A percentile compares a stretch with the other conserved stretches of the same genome.
Evolutionary conservation across 2,113 vertebrate species (phyloP).

Genomic region (Sciurus niger): DNA sequence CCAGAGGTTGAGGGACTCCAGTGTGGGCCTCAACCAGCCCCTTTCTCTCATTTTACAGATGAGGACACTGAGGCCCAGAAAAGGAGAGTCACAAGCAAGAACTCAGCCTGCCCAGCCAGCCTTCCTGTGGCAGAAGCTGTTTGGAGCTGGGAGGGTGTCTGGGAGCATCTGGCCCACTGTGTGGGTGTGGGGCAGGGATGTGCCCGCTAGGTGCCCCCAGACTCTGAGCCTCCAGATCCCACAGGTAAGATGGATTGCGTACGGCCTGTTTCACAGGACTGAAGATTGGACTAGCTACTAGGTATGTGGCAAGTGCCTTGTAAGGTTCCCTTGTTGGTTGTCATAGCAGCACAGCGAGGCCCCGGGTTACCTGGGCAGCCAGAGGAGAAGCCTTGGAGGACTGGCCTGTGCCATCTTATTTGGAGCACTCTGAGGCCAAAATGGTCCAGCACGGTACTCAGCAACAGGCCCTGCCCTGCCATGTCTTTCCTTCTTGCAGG

Average conservation of each 20-base stretch:
- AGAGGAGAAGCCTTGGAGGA: neutral
- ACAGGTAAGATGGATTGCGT: fast-evolving
- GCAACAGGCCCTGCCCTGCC: neutral
- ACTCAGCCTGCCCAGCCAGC: no score
- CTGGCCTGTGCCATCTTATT: neutral
- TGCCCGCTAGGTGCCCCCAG: neutral
- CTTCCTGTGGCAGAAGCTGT: neutral
- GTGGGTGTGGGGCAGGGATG: neutral
- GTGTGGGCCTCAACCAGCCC: neutral
- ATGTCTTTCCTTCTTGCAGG: neutral
- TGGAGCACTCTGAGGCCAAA: neutral
- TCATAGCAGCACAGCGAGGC: no score
- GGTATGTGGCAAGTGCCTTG: neutral
- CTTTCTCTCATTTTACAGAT: conserved; percentile 22
- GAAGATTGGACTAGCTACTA: neutral
- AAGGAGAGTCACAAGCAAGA: neutral
- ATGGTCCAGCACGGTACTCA: neutral
- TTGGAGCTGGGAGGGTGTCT: neutral
- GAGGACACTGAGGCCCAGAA: neutral
- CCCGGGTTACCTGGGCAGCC: neutral
- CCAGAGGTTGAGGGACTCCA: neutral
- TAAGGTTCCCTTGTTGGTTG: no score
- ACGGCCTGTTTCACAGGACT: neutral
- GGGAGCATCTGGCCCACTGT: neutral
- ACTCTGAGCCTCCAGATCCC: neutral